These are phyloP conservation scores for Nebria brevicollis DNA, from an alignment of 2,888 invertebrate species.

Conservation along the genomic window DNA sequence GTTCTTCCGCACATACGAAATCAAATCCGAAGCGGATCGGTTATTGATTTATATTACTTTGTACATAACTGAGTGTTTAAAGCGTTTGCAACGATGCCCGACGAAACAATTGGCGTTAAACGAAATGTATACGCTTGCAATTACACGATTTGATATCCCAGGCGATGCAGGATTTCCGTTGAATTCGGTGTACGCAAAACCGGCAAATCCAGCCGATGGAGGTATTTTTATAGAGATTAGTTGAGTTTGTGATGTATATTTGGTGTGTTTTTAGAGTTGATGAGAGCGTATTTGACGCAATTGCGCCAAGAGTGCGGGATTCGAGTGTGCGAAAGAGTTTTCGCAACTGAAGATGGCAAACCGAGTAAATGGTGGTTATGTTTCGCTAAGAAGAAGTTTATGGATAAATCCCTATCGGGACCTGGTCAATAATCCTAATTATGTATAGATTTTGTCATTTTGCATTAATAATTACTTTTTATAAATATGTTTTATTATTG, in stretches of 20 bases:
- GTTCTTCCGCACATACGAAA: constrained; percentile 98
- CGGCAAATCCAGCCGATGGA: constrained; percentile 81
- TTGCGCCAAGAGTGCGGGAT: constrained; percentile 94
- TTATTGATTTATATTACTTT: constrained; percentile 97
- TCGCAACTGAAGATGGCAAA: constrained; percentile 88
- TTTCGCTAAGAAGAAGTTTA: constrained; percentile 98
- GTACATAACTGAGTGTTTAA: constrained; percentile 97
- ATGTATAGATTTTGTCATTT: neutral
- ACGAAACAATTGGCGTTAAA: constrained; percentile 90
- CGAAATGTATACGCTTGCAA: constrained; percentile 96
- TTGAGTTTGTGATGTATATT: neutral
- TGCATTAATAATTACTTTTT: neutral
- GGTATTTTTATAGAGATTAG: neutral
- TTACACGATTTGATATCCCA: constrained; percentile 95
- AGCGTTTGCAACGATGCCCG: constrained; percentile 90
- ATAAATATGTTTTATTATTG: neutral
- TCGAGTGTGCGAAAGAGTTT: constrained; percentile 92
- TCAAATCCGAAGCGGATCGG: constrained; percentile 97
- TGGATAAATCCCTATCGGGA: constrained; percentile 96
- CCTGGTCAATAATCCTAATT: constrained; percentile 76
- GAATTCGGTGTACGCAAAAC: constrained; percentile 94
- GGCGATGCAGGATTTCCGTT: constrained; percentile 95
- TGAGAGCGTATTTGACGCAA: constrained; percentile 94
- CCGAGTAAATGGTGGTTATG: constrained; percentile 99
- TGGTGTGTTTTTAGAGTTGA: constrained; percentile 72